Percentiles rank a stretch among this genome's conserved stretches.
Conservation (phyloP, 1,140 invertebrate species). For the Heliothis subflexa region DNA sequence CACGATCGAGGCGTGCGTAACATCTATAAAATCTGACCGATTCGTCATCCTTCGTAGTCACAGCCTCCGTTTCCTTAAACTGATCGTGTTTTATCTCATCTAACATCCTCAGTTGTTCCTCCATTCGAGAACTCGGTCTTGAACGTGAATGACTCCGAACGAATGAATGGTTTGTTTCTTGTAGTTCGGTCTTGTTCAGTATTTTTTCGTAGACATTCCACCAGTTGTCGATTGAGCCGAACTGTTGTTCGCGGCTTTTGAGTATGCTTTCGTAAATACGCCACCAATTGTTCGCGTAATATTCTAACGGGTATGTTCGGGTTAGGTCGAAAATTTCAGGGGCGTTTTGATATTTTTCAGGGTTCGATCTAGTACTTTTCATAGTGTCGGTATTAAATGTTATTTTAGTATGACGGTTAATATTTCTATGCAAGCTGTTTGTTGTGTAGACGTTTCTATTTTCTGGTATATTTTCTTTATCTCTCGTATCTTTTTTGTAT, state of each 20-base stretch:
- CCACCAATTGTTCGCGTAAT: slow-evolving; percentile 86
- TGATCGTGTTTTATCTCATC: slow-evolving; percentile 71
- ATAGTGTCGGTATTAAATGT: slow-evolving; percentile 10
- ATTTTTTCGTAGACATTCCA: slow-evolving; percentile 82
- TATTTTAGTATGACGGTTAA: not conserved
- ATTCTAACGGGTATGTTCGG: slow-evolving; percentile 78
- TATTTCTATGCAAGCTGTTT: slow-evolving; percentile 19
- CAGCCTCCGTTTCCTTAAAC: slow-evolving; percentile 75
- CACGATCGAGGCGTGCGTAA: not conserved
- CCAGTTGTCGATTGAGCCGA: slow-evolving; percentile 84
- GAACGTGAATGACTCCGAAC: slow-evolving; percentile 56
- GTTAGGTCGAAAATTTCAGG: slow-evolving; percentile 77
- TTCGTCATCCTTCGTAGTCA: slow-evolving; percentile 65
- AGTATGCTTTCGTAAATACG: slow-evolving; percentile 83
- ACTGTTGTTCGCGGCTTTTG: slow-evolving; percentile 79
- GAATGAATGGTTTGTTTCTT: slow-evolving; percentile 62
- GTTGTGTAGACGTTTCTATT: slow-evolving; percentile 31
- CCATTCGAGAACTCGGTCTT: slow-evolving; percentile 74
- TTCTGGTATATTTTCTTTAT: slow-evolving; percentile 72
- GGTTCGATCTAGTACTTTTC: slow-evolving; percentile 1
- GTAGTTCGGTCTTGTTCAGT: slow-evolving; percentile 69
- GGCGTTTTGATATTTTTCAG: slow-evolving; percentile 53
- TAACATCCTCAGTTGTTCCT: slow-evolving; percentile 76
- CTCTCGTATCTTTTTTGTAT: slow-evolving; percentile 68
- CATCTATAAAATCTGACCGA: slow-evolving; percentile 63